A percentile compares a stretch with the other conserved stretches of the same genome.
phyloP scores from a whole-genome alignment of 2,113 vertebrate genomes.

The Panthera tigris region DNA sequence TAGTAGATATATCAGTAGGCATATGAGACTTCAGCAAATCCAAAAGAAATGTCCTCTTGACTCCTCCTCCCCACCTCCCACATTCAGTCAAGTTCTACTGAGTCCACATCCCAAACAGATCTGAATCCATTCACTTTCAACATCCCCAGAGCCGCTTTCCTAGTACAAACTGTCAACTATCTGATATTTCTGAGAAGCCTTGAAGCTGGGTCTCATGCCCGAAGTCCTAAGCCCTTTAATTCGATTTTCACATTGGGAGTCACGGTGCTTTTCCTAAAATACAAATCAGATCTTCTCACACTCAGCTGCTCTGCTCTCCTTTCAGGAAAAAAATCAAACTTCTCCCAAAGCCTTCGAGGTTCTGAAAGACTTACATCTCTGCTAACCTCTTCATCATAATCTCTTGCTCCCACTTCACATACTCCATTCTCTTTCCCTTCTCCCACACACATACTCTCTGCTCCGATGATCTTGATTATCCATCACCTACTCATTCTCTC shows the following conservation, averaged over 20 bases:
- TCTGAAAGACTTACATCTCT: not conserved
- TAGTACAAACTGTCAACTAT: not conserved
- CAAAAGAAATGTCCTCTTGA: not conserved
- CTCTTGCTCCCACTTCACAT: not conserved
- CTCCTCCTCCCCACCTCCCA: not conserved
- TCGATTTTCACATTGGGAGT: not conserved
- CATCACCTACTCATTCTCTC: not conserved
- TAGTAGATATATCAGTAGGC: not conserved
- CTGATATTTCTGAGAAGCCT: not conserved
- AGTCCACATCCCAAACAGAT: not conserved
- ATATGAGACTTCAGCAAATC: not conserved
- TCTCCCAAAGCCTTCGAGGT: not conserved
- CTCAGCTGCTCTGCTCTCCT: not conserved
- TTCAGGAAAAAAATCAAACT: constrained; percentile 15
- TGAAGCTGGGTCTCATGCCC: not conserved
- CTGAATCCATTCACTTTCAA: not conserved
- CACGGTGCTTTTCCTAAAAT: not conserved
- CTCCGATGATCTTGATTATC: not conserved
- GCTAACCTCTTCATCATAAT: not conserved
- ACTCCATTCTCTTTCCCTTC: not conserved
- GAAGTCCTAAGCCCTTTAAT: not conserved
- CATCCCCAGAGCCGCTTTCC: not conserved
- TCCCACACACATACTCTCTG: not conserved
- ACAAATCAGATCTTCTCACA: not conserved
- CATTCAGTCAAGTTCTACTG: not conserved